Evolutionary conservation across 2,888 invertebrate genomes (phyloP).

Genomic region (Synergus itoensis): DNA sequence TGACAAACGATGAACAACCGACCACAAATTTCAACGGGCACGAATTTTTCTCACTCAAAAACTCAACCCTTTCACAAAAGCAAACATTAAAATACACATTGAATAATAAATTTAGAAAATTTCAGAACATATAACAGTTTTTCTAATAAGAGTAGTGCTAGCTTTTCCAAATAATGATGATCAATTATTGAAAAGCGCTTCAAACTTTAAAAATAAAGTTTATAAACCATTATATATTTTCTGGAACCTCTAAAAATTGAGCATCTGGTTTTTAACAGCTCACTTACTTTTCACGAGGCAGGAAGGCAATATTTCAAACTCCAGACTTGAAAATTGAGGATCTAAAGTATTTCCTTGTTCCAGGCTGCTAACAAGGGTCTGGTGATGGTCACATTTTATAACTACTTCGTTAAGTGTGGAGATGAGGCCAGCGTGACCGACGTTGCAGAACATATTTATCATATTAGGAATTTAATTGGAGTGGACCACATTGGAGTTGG

Average conservation of each 20-base stretch:
- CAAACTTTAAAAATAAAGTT: too few relatives aligned
- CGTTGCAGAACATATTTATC: slow-evolving; percentile 84
- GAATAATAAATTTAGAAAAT: background rate
- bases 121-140: background rate
- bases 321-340: slow-evolving; percentile 21
- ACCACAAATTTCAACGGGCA: slow-evolving; percentile 1
- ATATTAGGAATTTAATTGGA: slow-evolving; percentile 82
- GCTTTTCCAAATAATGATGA: background rate
- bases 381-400: slow-evolving; percentile 96
- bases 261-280: background rate
- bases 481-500: slow-evolving; percentile 83
- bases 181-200: background rate
- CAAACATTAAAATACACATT: background rate
- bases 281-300: slow-evolving; percentile 30
- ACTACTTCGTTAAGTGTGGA: slow-evolving; percentile 90
- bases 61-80: background rate
- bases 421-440: slow-evolving; percentile 88
- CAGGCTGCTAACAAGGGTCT: slow-evolving; percentile 90
- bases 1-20: background rate
- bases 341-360: slow-evolving; percentile 41
- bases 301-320: slow-evolving; percentile 5
- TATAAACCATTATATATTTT: background rate
- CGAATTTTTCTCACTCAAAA: background rate
- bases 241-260: slow-evolving; percentile 19
- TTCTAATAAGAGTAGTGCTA: background rate